A percentile compares a stretch with the other conserved stretches of the same genome.
phyloP scores from a whole-genome alignment of 2,797 vertebrate genomes.

The Sebastes flavidus region DNA sequence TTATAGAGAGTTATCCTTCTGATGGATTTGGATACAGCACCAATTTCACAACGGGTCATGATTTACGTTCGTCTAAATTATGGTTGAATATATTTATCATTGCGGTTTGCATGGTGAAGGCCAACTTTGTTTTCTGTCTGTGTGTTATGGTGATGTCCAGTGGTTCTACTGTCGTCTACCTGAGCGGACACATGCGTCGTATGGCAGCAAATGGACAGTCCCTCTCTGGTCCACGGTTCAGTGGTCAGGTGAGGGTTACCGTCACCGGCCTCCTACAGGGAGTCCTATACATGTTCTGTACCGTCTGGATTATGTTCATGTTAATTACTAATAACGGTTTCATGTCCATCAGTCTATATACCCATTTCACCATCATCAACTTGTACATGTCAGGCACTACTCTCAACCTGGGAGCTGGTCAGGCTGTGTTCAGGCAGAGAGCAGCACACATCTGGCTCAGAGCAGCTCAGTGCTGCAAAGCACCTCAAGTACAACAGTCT shows the following conservation, averaged over 20 bases:
- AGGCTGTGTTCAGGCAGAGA: slow-evolving; percentile 35
- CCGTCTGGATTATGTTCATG: accelerated
- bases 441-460: slow-evolving; percentile 15
- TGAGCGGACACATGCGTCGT: slow-evolving; percentile 23
- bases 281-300: not conserved
- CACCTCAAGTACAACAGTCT: not conserved
- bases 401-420: slow-evolving; percentile 13
- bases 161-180: slow-evolving; percentile 19
- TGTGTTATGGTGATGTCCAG: slow-evolving; percentile 32
- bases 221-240: not conserved
- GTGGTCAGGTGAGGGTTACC: slow-evolving; percentile 33
- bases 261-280: slow-evolving; percentile 23
- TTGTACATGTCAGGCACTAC: slow-evolving; percentile 20
- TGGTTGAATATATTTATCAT: not conserved
- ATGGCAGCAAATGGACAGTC: slow-evolving; percentile 21
- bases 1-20: accelerated
- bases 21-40: not conserved
- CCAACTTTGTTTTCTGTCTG: not conserved
- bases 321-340: accelerated
- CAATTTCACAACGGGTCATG: not conserved
- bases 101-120: accelerated
- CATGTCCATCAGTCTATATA: accelerated
- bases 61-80: no score
- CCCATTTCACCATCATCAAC: not conserved
- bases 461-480: not conserved